A percentile compares a stretch with the other conserved stretches of the same genome.
phyloP scores from a whole-genome alignment of 2,888 invertebrate genomes.

The Stenolophus ochropezus region DNA sequence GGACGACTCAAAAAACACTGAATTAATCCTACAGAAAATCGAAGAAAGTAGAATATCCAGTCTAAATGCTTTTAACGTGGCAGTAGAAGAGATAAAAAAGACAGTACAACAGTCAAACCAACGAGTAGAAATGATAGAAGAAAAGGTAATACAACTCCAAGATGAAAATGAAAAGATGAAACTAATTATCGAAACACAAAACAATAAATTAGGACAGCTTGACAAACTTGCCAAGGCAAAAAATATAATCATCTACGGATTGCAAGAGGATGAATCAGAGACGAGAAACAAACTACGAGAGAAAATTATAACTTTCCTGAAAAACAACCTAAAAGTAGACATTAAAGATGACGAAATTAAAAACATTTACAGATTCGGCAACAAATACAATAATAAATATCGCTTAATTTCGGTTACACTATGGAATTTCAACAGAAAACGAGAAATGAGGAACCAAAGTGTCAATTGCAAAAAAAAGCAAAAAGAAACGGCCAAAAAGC shows the following conservation, averaged over 20 bases:
- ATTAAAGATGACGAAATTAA: not conserved
- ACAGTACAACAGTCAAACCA: not conserved
- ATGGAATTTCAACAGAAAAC: not conserved
- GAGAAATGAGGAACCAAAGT: not conserved
- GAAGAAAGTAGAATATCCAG: not conserved
- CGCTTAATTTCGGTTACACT: not conserved
- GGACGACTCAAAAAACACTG: not conserved
- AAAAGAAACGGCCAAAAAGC: not conserved
- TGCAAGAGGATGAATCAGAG: not conserved
- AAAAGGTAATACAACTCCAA: not conserved
- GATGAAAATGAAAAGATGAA: no score
- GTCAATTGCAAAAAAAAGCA: not conserved
- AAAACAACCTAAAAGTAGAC: not conserved
- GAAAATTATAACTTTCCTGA: not conserved
- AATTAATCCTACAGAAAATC: not conserved
- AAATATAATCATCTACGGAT: not conserved
- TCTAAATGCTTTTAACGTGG: not conserved
- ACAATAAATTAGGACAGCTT: not conserved
- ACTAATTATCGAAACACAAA: not conserved
- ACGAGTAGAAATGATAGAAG: not conserved
- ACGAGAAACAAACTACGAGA: not conserved
- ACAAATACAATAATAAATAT: not conserved
- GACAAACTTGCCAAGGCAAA: not conserved
- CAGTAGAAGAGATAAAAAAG: not conserved
- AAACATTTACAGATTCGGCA: not conserved